These are phyloP conservation scores for Crocuta crocuta DNA, from an alignment of 2,113 vertebrate species.

Conservation along the genomic window DNA sequence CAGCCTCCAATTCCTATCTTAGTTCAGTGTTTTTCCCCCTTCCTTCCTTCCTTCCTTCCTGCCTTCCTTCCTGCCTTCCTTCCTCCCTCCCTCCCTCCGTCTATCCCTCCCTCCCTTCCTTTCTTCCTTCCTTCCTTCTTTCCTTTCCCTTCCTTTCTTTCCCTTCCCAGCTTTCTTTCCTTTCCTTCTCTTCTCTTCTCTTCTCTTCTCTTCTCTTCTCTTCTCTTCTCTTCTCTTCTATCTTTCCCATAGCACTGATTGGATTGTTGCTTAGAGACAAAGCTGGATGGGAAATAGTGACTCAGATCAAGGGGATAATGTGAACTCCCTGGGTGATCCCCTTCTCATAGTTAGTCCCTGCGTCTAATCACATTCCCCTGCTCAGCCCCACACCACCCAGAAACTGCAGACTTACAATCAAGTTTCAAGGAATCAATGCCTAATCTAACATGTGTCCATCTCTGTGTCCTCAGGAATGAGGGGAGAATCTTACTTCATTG, in stretches of 20 bases:
- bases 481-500: slow-evolving; percentile 90
- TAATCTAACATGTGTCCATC: not conserved
- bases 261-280: not conserved
- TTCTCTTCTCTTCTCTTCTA: no score
- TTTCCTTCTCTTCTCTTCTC: no score
- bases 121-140: no score
- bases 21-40: no score
- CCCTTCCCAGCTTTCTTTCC: no score
- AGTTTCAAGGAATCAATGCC: not conserved
- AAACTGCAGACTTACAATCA: not conserved
- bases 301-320: not conserved
- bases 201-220: no score
- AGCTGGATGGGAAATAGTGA: not conserved
- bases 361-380: not conserved
- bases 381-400: not conserved
- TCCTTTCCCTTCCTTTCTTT: no score
- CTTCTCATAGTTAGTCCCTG: not conserved
- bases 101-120: no score
- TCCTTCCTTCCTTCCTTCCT: no score
- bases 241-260: not conserved
- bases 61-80: no score
- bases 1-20: not conserved
- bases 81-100: no score
- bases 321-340: not conserved
- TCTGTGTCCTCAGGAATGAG: slow-evolving; percentile 88